Evolutionary conservation across 1,140 invertebrate genomes (phyloP).

Genomic region (Eumeta japonica): DNA sequence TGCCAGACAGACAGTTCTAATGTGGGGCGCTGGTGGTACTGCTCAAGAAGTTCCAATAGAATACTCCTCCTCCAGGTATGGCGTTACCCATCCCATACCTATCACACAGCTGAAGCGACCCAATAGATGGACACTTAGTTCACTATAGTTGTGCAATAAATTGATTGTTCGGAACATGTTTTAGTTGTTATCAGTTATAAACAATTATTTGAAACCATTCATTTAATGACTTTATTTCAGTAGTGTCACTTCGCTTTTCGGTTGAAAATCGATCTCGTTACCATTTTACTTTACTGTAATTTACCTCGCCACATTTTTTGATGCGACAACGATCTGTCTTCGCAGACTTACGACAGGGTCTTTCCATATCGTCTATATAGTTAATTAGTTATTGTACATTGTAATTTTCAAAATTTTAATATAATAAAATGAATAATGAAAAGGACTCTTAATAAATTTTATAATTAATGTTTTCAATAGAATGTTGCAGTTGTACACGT

Average conservation of each 20-base stretch:
- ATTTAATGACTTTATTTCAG: neutral
- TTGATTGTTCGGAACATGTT: neutral
- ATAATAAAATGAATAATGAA: too few species aligned
- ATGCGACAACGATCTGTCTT: slow-evolving; percentile 6
- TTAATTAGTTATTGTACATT: slow-evolving; percentile 30
- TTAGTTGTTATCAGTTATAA: neutral
- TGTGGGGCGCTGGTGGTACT: slow-evolving; percentile 71
- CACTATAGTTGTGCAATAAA: neutral
- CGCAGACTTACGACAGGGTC: slow-evolving; percentile 38
- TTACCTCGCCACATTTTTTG: slow-evolving; percentile 24
- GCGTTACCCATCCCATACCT: slow-evolving; percentile 37
- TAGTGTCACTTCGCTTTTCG: neutral
- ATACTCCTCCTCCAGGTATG: slow-evolving; percentile 50
- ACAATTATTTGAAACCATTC: neutral
- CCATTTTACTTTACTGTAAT: slow-evolving; percentile 12
- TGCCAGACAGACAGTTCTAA: slow-evolving; percentile 80
- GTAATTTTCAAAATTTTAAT: slow-evolving; percentile 30
- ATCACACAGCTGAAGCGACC: slow-evolving; percentile 51
- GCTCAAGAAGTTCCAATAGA: slow-evolving; percentile 44
- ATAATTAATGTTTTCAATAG: too few species aligned
- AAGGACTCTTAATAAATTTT: too few species aligned
- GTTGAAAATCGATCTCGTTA: slow-evolving; percentile 17
- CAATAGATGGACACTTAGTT: neutral
- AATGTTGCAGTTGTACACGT: too few species aligned
- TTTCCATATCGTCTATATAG: slow-evolving; percentile 32